Percentiles rank a stretch among this genome's conserved stretches.
phyloP scores from a whole-genome alignment of 2,797 vertebrate genomes.

The Pangasius macronema region DNA sequence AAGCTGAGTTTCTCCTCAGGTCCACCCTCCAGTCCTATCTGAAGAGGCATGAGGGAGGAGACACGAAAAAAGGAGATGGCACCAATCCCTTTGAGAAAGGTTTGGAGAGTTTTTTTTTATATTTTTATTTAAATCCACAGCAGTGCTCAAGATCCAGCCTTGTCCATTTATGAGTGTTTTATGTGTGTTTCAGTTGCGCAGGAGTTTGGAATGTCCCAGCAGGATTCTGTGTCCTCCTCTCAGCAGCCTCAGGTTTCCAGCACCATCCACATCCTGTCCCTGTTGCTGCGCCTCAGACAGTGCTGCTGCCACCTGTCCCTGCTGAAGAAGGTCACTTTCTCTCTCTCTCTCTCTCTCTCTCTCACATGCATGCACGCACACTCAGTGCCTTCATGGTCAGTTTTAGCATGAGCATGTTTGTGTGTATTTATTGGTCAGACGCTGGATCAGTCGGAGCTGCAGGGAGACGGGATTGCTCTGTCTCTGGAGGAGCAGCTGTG shows the following conservation, averaged over 20 bases:
- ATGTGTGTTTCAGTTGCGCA: constrained; percentile 74
- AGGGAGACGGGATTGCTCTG: constrained; percentile 83
- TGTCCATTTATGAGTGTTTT: background rate
- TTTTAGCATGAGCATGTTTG: background rate
- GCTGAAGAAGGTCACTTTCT: constrained; percentile 81
- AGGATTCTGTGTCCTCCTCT: constrained; percentile 45
- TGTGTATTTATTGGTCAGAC: constrained; percentile 71
- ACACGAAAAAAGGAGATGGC: constrained; percentile 52
- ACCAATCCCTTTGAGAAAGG: constrained; percentile 86
- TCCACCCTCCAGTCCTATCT: constrained; percentile 91
- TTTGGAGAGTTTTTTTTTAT: constrained; percentile 61
- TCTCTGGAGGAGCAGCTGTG: constrained; percentile 91
- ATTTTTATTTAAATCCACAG: background rate
- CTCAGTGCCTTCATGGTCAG: background rate
- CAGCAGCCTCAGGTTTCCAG: constrained; percentile 70
- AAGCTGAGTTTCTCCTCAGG: constrained; percentile 63
- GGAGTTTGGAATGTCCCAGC: constrained; percentile 77
- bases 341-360: no score
- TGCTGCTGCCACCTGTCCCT: constrained; percentile 94
- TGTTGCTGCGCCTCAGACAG: constrained; percentile 91
- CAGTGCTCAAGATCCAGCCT: background rate
- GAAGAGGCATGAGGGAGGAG: constrained; percentile 80
- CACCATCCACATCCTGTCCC: constrained; percentile 87
- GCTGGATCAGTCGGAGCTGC: constrained; percentile 82
- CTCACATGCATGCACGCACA: background rate